phyloP scores from a whole-genome alignment of 2,888 invertebrate genomes.

The Podotricha telesiphe region DNA sequence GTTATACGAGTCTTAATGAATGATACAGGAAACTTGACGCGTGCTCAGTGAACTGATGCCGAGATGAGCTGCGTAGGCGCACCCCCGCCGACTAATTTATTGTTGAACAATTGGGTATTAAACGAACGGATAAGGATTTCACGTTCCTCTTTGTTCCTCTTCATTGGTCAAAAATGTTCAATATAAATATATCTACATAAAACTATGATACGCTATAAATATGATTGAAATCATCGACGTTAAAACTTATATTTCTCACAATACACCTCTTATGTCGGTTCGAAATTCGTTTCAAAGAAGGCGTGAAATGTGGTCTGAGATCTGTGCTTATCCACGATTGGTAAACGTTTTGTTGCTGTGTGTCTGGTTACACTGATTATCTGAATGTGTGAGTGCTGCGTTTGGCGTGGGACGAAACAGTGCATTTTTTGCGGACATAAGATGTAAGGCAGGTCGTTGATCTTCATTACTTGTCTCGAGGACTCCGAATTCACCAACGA shows the following conservation, averaged over 20 bases:
- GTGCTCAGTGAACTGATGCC: conserved; percentile 75
- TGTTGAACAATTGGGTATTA: conserved; percentile 66
- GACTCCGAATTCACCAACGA: conserved; percentile 72
- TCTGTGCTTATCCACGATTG: conserved; percentile 65
- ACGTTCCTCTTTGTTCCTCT: conserved; percentile 45
- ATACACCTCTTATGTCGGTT: conserved; percentile 16
- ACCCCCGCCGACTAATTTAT: conserved; percentile 68
- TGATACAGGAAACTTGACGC: conserved; percentile 75
- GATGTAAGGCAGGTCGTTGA: conserved; percentile 77
- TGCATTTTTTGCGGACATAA: conserved; percentile 81
- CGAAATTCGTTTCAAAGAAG: conserved; percentile 51
- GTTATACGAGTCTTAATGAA: conserved; percentile 50
- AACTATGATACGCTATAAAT: neutral
- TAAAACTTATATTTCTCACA: neutral
- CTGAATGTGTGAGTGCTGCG: conserved; percentile 70
- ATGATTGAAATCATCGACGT: neutral
- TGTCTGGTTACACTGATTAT: conserved; percentile 58
- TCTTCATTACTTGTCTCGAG: conserved; percentile 69
- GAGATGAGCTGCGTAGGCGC: conserved; percentile 79
- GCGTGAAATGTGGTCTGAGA: conserved; percentile 66
- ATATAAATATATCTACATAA: neutral
- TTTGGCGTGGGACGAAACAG: conserved; percentile 79
- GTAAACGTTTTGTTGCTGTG: conserved; percentile 63
- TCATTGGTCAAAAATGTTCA: conserved; percentile 3
- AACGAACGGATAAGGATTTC: conserved; percentile 50